Evolutionary conservation across 2,797 vertebrate species (phyloP).

Genomic region (Tragopan temminckii): DNA sequence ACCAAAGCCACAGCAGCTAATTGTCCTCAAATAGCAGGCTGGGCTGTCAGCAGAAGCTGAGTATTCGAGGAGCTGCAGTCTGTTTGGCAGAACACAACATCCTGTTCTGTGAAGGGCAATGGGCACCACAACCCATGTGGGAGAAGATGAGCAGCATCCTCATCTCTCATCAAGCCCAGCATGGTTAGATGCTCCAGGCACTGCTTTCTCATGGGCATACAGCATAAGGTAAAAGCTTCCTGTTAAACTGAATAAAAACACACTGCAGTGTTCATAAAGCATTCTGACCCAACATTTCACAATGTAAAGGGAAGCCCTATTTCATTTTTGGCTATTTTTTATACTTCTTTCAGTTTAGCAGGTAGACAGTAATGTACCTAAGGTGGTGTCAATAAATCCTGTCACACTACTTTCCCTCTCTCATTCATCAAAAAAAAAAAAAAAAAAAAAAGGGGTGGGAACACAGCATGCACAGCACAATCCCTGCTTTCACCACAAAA

Average conservation of each 20-base stretch:
- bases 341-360: background rate
- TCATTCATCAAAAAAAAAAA: background rate
- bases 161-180: background rate
- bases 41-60: background rate
- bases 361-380: background rate
- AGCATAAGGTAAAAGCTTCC: background rate
- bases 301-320: background rate
- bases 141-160: background rate
- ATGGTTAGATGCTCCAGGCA: background rate
- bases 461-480: background rate
- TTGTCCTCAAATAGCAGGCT: background rate
- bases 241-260: background rate
- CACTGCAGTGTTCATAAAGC: accelerated
- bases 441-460: accelerated
- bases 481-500: background rate
- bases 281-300: background rate
- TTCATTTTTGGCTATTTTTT: background rate
- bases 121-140: background rate
- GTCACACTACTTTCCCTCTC: background rate
- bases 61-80: background rate
- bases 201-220: background rate
- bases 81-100: background rate
- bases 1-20: background rate
- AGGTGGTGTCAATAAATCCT: background rate
- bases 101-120: background rate